Evolutionary conservation across 2,797 vertebrate genomes (phyloP).

Genomic region (Rhinichthys osculus): DNA sequence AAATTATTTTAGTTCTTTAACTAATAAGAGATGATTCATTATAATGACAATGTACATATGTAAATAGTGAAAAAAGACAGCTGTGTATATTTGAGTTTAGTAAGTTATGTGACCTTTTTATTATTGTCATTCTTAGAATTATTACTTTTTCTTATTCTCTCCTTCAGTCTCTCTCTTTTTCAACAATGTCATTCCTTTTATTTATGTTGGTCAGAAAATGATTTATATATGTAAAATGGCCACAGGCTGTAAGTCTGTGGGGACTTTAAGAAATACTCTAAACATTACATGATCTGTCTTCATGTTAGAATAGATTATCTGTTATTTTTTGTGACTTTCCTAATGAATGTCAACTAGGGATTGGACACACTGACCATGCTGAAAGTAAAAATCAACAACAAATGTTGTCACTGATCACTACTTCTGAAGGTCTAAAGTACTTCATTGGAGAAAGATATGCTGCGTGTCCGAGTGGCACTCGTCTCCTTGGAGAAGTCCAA

Average conservation of each 20-base stretch:
- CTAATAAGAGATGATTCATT: constrained; percentile 4
- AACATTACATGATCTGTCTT: constrained; percentile 23
- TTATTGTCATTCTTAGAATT: constrained; percentile 73
- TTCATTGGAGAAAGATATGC: constrained; percentile 1
- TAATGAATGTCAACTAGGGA: constrained; percentile 18
- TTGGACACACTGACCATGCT: background rate
- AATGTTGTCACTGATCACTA: constrained; percentile 16
- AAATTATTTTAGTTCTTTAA: constrained; percentile 17
- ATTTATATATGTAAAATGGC: constrained; percentile 59
- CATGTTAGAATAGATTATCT: constrained; percentile 31
- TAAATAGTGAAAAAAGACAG: constrained; percentile 88
- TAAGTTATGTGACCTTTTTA: constrained; percentile 90
- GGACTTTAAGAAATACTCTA: constrained; percentile 18
- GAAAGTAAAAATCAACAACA: constrained; percentile 21
- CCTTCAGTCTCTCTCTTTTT: constrained; percentile 58
- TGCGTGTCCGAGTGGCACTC: constrained; percentile 27
- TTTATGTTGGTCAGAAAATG: constrained; percentile 75
- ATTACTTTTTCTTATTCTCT: constrained; percentile 61
- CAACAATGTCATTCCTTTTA: constrained; percentile 88
- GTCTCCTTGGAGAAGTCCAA: constrained; percentile 1
- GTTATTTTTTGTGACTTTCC: constrained; percentile 25
- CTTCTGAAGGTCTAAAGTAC: background rate
- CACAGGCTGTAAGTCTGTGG: constrained; percentile 34
- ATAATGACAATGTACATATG: constrained; percentile 82
- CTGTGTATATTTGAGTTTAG: constrained; percentile 98